Evolutionary conservation across 2,888 invertebrate genomes (phyloP).

Genomic region (Phoronis australis): DNA sequence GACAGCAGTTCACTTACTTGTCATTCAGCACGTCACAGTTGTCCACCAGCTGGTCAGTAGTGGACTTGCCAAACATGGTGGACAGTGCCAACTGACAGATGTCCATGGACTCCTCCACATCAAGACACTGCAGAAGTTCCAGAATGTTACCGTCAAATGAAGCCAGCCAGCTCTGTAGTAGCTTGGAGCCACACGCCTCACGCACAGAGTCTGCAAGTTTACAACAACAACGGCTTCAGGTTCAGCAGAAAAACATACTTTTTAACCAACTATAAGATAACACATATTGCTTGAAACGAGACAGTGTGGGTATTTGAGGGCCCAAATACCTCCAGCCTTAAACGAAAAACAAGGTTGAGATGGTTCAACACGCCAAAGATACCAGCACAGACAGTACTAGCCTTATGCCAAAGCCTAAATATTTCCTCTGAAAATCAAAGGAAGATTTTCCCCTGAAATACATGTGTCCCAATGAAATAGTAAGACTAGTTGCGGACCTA

Average conservation of each 20-base stretch:
- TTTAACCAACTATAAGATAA: neutral
- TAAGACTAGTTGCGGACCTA: too few species aligned
- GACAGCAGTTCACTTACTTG: constrained; percentile 26
- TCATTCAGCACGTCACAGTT: constrained; percentile 44
- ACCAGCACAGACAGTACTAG: too few species aligned
- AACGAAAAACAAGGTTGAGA: too few species aligned
- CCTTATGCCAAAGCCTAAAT: too few species aligned
- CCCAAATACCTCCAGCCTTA: too few species aligned
- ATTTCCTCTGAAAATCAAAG: too few species aligned
- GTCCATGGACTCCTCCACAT: constrained; percentile 64
- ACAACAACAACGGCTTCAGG: too few species aligned
- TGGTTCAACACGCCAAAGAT: too few species aligned
- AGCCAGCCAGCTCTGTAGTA: constrained; percentile 71
- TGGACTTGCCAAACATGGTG: constrained; percentile 59
- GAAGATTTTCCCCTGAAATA: too few species aligned
- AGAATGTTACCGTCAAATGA: constrained; percentile 67
- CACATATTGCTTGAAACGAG: too few species aligned
- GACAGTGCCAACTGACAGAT: constrained; percentile 58
- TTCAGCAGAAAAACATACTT: neutral
- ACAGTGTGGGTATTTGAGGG: too few species aligned
- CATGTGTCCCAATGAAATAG: too few species aligned
- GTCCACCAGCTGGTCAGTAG: constrained; percentile 29
- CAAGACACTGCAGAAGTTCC: constrained; percentile 68
- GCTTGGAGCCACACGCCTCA: constrained; percentile 34
- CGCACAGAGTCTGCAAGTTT: constrained; percentile 48